These are phyloP conservation scores for Macquaria ambigua DNA, from an alignment of 2,113 vertebrate genomes.

Conservation along the genomic window DNA sequence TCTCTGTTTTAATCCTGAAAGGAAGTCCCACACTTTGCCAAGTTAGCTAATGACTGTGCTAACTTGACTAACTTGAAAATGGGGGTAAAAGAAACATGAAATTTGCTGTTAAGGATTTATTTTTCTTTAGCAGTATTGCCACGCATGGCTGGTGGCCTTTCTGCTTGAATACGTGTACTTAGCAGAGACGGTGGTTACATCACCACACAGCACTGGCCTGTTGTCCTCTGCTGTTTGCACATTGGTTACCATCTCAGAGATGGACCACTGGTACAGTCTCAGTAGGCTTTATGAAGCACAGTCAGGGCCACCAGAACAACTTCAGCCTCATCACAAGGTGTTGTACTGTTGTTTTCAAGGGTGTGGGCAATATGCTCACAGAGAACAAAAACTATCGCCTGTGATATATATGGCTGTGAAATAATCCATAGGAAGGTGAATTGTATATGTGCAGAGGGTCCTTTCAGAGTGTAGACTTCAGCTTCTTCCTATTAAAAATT, in stretches of 20 bases:
- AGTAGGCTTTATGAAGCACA: not conserved
- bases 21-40: not conserved
- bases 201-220: not conserved
- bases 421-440: slow-evolving; percentile 11
- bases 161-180: not conserved
- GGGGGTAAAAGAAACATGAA: not conserved
- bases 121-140: not conserved
- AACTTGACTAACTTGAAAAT: not conserved
- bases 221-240: not conserved
- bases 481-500: slow-evolving; percentile 36
- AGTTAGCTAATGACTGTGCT: no score
- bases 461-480: not conserved
- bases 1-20: not conserved
- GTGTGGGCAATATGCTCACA: not conserved
- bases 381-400: not conserved
- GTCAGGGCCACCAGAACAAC: not conserved
- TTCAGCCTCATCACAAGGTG: not conserved
- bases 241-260: slow-evolving; percentile 3
- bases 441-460: slow-evolving; percentile 18
- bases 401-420: not conserved
- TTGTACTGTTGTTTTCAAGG: not conserved
- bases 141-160: not conserved
- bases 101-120: not conserved
- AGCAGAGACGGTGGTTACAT: not conserved
- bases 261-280: not conserved